Evolutionary conservation across 2,888 invertebrate species (phyloP), one percentile per base, ranked within the genome.

Genomic region (Platycnemis pennipes): DNA sequence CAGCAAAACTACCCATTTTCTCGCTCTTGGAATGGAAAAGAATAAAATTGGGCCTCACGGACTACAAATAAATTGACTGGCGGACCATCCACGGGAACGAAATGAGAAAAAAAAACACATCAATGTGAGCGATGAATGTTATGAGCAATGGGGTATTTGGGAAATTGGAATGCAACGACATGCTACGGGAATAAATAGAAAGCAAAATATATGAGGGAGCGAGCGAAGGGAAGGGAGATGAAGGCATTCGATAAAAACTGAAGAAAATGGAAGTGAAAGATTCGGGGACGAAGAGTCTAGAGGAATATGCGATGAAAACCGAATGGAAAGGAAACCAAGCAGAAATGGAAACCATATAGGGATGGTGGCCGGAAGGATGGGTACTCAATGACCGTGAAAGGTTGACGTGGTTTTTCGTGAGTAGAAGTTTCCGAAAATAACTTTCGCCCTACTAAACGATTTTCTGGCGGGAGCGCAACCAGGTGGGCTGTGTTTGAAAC

Each of bases 11-110:
- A 22, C 22, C 13, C 56, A 56, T 3, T 56, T 11, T 49, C 7
- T 49, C 4, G 56, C 16, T 13, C 2, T 37, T 77, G 77, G 13
- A 77, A 77, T 37, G 8, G 31, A 77, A 77, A 7, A 37, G 31
- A 63, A 63, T 63, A 16, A 63, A 63, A 22, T 26, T 22, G 77
- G 77, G 37, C n/a, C 13, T 37, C 77, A 77, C 37, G 77, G 31
- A 77, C 11, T 77, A 37, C 31, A 37, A 77, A 77, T 77, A 77
- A 77, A 77, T 77, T 77, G 37, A 77, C 77, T 77, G 77, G 31
- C 16, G 11, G 37, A 16, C 13, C 77, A 77, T 37, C 37, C 77
- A 77, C 13, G 8, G 31, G 77, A 37, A 13, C 13, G 37, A 77
- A 77, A 63, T 63, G 63, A 63, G 5, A 77, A 77, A n/a, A 8